Evolutionary conservation across 2,113 vertebrate genomes (phyloP).

Genomic region (Prochilodus magdalenae): DNA sequence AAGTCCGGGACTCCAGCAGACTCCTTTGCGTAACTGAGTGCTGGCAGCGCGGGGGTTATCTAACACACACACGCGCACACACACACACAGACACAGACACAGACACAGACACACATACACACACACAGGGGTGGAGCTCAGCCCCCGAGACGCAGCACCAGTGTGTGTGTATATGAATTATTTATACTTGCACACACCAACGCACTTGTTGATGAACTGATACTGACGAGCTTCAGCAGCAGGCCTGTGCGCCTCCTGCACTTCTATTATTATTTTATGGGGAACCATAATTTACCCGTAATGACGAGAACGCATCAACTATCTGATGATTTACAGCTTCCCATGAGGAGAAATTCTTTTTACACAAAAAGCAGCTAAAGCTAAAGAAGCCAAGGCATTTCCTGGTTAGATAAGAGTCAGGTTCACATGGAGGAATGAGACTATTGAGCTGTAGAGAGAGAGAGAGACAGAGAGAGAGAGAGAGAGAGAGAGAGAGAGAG

Average conservation of each 20-base stretch:
- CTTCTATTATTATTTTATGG: background rate
- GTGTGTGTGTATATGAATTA: background rate
- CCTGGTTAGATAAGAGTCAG: background rate
- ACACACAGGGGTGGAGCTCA: background rate
- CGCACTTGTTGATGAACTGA: background rate
- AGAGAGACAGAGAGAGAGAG: too few species aligned
- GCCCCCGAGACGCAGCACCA: background rate
- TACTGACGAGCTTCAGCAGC: background rate
- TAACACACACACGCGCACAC: conserved; percentile 5
- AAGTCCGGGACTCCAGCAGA: conserved; percentile 39
- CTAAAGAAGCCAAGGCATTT: background rate
- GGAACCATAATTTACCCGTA: background rate
- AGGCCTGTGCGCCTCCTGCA: background rate
- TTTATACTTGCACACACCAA: background rate
- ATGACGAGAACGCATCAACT: background rate
- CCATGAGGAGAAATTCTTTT: background rate
- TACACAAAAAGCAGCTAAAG: background rate
- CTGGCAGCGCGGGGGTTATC: conserved; percentile 31
- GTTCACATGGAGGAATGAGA: background rate
- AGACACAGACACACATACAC: background rate
- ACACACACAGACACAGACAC: conserved; percentile 4
- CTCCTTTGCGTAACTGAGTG: background rate
- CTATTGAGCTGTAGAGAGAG: too few species aligned
- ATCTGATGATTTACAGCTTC: background rate
- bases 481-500: too few species aligned